Base-by-base conservation (phyloP, 2,113 vertebrate species). In the Aleadryas rufinucha region DNA sequence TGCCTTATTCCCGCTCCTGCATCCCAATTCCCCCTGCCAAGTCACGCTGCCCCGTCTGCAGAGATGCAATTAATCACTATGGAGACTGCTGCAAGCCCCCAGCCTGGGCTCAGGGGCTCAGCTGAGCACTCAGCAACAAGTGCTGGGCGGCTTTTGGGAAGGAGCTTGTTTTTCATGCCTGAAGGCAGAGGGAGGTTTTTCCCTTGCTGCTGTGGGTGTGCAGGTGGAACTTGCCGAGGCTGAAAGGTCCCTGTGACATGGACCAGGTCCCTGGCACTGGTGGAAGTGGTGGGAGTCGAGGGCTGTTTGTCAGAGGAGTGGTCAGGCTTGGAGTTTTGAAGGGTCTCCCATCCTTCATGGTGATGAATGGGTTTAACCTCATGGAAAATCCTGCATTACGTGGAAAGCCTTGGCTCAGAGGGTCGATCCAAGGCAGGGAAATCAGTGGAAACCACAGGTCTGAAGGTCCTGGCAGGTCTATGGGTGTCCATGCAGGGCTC, bases 1-100 rank as follows among this genome's bases (percentile, higher is more conserved):
- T 6, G 6, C 6, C 11, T 83, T 15, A 9, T n/a, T 72, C 27
- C 91, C 69, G 57, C n/a, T 56, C 15, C 45, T 69, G 79, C 59
- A 90, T 78, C 78, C 6, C 0, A 0, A 27, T 64, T 90, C 74
- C 26, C 65, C 47, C 41, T 66, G 87, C 76, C 71, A 76, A 91
- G 84, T 69, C 87, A 72, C 1, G 3, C 80, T 90, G 88, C 44
- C 70, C 75, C 61, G 61, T 10, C 71, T 90, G 79, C 5, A 7
- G 78, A 77, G 68, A 72, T 74, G 75, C 72, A 90, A 74, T 93
- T 80, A 77, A 78, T 92, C 89, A 54, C 91, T 89, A 41, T 84
- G 76, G 93, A 90, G 83, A 81, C 76, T 78, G 85, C 56, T 76
- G 78, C 90, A 88, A 64, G 31, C 31, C 87, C 61, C 65, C 61